A percentile compares a stretch with the other conserved stretches of the same genome.
Evolutionary conservation across 1,140 invertebrate species (phyloP).

Genomic region (Fopius arisanus): DNA sequence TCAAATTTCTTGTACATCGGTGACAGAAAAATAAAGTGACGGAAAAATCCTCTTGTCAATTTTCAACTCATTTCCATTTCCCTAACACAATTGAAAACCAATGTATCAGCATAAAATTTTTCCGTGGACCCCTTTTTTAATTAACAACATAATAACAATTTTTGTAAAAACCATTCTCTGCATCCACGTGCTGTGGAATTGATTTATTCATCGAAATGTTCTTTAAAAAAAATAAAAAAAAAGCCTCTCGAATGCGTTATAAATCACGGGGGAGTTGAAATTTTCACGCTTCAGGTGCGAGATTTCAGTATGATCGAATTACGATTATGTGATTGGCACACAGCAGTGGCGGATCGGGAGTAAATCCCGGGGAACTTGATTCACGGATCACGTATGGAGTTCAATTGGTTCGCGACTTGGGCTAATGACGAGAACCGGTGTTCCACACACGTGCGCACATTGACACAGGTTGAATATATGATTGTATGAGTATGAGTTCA

Average conservation of each 20-base stretch:
- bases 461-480: too few relatives aligned
- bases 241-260: not conserved
- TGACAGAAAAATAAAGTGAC: too few relatives aligned
- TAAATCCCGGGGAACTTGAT: slow-evolving; percentile 1
- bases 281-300: not conserved
- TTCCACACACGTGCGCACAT: not conserved
- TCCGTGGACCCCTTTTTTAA: too few relatives aligned
- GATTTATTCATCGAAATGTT: not conserved
- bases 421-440: not conserved
- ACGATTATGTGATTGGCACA: slow-evolving; percentile 11
- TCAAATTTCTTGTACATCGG: too few relatives aligned
- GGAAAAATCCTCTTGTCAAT: too few relatives aligned
- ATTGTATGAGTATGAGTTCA: not conserved
- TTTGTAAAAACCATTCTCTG: too few relatives aligned
- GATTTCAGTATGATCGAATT: slow-evolving; percentile 9
- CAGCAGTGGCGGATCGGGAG: not conserved
- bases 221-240: not conserved
- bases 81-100: too few relatives aligned
- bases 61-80: too few relatives aligned
- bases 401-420: slow-evolving; percentile 10
- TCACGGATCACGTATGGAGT: slow-evolving; percentile 7
- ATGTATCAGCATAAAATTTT: too few relatives aligned
- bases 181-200: not conserved
- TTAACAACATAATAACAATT: too few relatives aligned
- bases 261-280: not conserved